Conservation (phyloP, 2,113 vertebrate genomes). For the Mobula hypostoma region DNA sequence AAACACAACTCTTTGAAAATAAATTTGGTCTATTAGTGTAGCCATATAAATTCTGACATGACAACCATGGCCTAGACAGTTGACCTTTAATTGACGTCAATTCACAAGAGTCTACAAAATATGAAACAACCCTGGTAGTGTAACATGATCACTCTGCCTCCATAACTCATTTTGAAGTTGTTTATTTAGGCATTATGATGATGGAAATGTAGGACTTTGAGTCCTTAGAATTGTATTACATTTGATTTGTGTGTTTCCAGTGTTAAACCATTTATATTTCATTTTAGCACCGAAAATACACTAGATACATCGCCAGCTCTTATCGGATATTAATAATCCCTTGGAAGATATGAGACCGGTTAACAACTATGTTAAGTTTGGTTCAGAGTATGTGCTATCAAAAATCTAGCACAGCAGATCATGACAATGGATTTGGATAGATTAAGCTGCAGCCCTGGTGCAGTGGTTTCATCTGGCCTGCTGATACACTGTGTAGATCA, state of each 20-base stretch:
- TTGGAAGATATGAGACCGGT: not conserved
- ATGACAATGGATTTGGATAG: constrained; percentile 8
- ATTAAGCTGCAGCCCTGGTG: not conserved
- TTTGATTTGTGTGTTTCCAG: not conserved
- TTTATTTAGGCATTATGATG: not conserved
- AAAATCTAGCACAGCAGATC: not conserved
- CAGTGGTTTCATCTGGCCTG: no score
- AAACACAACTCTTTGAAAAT: not conserved
- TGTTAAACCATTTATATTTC: not conserved
- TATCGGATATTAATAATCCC: not conserved
- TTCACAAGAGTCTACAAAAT: constrained; percentile 27
- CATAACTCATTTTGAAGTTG: constrained; percentile 30
- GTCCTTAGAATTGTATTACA: not conserved
- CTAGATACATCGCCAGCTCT: not conserved
- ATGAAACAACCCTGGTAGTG: constrained; percentile 1
- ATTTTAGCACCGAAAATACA: not conserved
- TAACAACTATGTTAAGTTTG: not conserved
- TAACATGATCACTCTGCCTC: not conserved
- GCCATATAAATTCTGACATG: not conserved
- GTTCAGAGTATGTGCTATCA: not conserved
- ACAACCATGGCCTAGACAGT: constrained; percentile 15
- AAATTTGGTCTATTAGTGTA: not conserved
- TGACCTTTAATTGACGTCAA: constrained; percentile 32
- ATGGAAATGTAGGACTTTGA: not conserved
- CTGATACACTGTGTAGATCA: no score